phyloP scores from a whole-genome alignment of 2,797 vertebrate genomes.

The Helicolenus hilgendorfi region DNA sequence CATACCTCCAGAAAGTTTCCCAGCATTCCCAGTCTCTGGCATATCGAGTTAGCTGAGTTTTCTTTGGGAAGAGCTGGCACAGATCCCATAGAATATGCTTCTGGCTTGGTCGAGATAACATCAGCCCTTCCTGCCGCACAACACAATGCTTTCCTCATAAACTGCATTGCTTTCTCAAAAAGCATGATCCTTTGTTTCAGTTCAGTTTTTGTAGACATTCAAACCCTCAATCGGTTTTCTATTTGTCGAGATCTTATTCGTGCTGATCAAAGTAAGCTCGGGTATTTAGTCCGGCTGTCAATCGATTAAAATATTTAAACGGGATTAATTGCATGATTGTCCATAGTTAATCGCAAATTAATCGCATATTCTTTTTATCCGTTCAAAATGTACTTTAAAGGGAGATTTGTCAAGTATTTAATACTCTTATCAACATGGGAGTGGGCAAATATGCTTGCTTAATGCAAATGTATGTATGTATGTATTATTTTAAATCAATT shows the following conservation, averaged over 20 bases:
- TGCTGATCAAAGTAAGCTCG: background rate
- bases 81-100: slow-evolving; percentile 12
- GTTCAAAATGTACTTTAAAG: too few relatives aligned
- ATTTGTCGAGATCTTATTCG: background rate
- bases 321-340: too few relatives aligned
- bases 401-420: too few relatives aligned
- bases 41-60: slow-evolving; percentile 24
- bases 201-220: background rate
- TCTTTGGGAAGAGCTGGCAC: slow-evolving; percentile 16
- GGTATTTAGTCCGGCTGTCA: background rate
- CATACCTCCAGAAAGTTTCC: slow-evolving; percentile 59
- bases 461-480: too few relatives aligned
- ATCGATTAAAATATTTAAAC: too few relatives aligned
- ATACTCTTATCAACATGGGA: too few relatives aligned
- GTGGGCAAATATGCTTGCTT: too few relatives aligned
- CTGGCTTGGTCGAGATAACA: slow-evolving; percentile 40
- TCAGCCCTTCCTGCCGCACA: slow-evolving; percentile 16
- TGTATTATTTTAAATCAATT: too few relatives aligned
- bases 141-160: slow-evolving; percentile 29
- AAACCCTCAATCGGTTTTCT: background rate
- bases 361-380: rapidly evolving
- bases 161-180: background rate
- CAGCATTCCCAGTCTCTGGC: slow-evolving; percentile 50
- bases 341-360: too few relatives aligned
- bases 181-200: background rate